Percentiles rank a stretch among this genome's conserved stretches.
phyloP scores from a whole-genome alignment of 2,797 vertebrate genomes.

The Chelon labrosus region DNA sequence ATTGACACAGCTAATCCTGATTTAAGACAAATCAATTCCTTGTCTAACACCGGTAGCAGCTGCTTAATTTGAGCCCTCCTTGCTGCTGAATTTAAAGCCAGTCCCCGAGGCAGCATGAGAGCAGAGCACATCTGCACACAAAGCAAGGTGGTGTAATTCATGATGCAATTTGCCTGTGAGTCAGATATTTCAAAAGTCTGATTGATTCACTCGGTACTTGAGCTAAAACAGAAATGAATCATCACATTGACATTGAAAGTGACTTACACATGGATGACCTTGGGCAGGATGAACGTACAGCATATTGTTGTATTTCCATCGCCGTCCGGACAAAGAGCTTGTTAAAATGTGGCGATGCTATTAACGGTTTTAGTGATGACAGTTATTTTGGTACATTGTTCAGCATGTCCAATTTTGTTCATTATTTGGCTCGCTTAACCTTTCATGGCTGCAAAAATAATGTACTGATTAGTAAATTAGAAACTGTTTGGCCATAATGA shows the following conservation, averaged over 20 bases:
- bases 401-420: too few relatives aligned
- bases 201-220: neutral
- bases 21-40: constrained; percentile 50
- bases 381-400: too few relatives aligned
- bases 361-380: too few relatives aligned
- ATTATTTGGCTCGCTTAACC: too few relatives aligned
- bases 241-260: neutral
- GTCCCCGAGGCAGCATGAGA: neutral
- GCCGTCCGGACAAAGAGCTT: too few relatives aligned
- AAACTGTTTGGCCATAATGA: too few relatives aligned
- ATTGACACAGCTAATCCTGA: constrained; percentile 35
- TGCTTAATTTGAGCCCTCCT: constrained; percentile 4
- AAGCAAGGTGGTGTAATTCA: neutral
- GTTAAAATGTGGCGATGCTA: too few relatives aligned
- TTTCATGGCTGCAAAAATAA: too few relatives aligned
- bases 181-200: neutral
- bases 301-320: too few relatives aligned
- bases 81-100: constrained; percentile 4
- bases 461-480: too few relatives aligned
- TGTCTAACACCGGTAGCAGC: constrained; percentile 26
- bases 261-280: too few relatives aligned
- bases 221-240: neutral
- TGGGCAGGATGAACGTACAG: too few relatives aligned
- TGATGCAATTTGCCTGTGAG: neutral
- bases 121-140: neutral